Percentiles rank a stretch among this genome's conserved stretches.
Conservation (phyloP, 2,797 vertebrate species). For the Sebastes oblongus region DNA sequence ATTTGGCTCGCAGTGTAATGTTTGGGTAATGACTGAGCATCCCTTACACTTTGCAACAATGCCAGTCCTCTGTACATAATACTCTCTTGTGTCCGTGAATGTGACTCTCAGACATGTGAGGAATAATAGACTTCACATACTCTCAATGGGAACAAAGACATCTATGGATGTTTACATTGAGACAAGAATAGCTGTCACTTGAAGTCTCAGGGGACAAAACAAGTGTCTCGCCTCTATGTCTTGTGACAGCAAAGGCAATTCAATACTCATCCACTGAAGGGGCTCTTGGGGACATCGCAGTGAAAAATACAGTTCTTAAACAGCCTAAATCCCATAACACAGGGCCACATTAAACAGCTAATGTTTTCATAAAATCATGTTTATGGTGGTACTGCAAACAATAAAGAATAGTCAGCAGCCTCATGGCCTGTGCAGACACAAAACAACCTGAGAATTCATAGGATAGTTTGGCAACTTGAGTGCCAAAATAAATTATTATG, state of each 20-base stretch:
- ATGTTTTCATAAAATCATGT: background rate
- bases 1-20: background rate
- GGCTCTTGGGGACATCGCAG: background rate
- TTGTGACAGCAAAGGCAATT: background rate
- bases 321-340: background rate
- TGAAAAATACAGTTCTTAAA: background rate
- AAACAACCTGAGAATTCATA: background rate
- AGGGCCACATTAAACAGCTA: background rate
- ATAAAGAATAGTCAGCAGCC: background rate
- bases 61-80: background rate
- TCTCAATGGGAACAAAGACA: slow-evolving; percentile 17
- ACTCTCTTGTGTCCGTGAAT: slow-evolving; percentile 24
- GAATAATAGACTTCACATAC: background rate
- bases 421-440: background rate
- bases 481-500: background rate
- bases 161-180: slow-evolving; percentile 13
- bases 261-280: background rate
- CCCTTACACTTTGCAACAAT: slow-evolving; percentile 39
- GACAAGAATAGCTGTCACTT: background rate
- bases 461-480: background rate
- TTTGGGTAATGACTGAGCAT: background rate
- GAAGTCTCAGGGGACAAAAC: background rate
- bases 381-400: background rate
- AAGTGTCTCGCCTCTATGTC: background rate
- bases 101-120: slow-evolving; percentile 13